A percentile compares a stretch with the other conserved stretches of the same genome.
These are phyloP conservation scores for Steromphala cineraria DNA, from an alignment of 2,888 invertebrate species.

Conservation along the genomic window DNA sequence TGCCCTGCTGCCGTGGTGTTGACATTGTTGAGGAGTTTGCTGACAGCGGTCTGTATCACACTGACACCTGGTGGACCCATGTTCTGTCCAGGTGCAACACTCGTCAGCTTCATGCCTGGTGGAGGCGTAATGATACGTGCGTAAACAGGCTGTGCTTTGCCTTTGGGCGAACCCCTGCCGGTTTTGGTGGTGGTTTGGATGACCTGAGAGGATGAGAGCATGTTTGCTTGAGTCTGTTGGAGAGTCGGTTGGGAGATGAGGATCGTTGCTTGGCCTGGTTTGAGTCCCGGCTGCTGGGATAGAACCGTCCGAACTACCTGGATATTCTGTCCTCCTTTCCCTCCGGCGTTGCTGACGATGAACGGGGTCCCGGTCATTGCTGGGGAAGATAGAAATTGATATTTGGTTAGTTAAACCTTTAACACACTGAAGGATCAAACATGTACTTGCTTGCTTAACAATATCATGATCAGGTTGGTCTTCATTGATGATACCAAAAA, in stretches of 20 bases:
- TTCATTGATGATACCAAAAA: too few relatives aligned
- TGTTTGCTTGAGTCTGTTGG: conserved; percentile 51
- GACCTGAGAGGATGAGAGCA: conserved; percentile 54
- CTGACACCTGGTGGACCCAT: conserved; percentile 24
- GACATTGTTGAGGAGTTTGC: conserved; percentile 14
- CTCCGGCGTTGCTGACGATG: conserved; percentile 51
- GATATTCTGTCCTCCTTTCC: conserved; percentile 61
- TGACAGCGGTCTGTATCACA: conserved; percentile 31
- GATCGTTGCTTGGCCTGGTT: conserved; percentile 71
- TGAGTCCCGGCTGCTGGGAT: conserved; percentile 68
- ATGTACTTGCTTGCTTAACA: too few relatives aligned
- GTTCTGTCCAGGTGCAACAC: conserved; percentile 42
- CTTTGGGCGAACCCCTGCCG: conserved; percentile 57
- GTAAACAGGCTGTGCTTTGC: conserved; percentile 68
- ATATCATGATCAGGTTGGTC: too few relatives aligned
- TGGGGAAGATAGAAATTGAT: too few relatives aligned
- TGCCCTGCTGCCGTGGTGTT: conserved; percentile 18
- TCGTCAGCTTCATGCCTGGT: conserved; percentile 63
- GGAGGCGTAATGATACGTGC: conserved; percentile 72
- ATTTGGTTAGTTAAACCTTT: too few relatives aligned
- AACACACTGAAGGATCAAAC: too few relatives aligned
- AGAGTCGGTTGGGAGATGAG: conserved; percentile 69
- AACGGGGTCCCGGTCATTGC: conserved; percentile 39
- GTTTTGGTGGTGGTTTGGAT: conserved; percentile 51
- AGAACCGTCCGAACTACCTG: conserved; percentile 73